Conservation (phyloP, 1,140 invertebrate species). For the Macrobrachium rosenbergii region DNA sequence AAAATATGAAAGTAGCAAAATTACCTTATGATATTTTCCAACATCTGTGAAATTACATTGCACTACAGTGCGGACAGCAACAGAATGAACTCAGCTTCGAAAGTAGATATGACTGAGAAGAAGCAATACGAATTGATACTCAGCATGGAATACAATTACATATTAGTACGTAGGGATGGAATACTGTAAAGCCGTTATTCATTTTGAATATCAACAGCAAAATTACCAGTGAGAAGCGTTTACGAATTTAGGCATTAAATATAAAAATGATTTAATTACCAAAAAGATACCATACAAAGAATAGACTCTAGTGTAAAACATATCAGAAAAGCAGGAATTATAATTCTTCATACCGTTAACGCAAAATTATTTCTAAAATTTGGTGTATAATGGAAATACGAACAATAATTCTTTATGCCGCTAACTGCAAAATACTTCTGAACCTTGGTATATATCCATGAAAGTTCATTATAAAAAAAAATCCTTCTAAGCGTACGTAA, state of each 20-base stretch:
- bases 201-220: no score
- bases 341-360: not conserved
- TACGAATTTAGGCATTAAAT: no score
- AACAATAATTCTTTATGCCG: not conserved
- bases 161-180: no score
- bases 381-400: no score
- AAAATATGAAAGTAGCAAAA: no score
- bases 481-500: not conserved
- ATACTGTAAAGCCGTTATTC: no score
- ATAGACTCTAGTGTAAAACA: not conserved
- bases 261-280: no score
- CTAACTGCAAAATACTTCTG: not conserved
- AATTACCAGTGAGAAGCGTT: no score
- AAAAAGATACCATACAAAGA: no score
- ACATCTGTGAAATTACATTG: no score
- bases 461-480: not conserved
- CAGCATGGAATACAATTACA: not conserved
- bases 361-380: not conserved
- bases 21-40: no score
- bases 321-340: not conserved
- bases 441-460: not conserved
- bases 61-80: no score
- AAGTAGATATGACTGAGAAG: not conserved
- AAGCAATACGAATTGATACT: not conserved
- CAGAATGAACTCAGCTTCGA: not conserved